These are phyloP conservation scores for Heliconius cydno DNA, from an alignment of 2,888 invertebrate genomes.

Conservation along the genomic window DNA sequence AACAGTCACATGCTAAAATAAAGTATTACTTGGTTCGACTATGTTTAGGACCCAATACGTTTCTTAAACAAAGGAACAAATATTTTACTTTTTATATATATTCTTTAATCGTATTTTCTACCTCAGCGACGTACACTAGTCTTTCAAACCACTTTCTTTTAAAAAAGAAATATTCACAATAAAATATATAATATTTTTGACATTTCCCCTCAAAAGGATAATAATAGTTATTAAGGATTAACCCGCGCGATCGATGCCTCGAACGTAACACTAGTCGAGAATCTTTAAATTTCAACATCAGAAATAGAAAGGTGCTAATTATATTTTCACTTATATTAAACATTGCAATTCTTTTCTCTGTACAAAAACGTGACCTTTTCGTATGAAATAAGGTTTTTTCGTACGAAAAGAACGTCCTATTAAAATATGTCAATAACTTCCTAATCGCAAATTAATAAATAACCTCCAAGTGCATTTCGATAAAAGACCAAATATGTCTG, in stretches of 20 bases:
- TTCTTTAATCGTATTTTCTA: no score
- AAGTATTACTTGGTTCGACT: background rate
- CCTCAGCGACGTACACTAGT: no score
- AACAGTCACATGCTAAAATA: background rate
- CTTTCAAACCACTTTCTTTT: no score
- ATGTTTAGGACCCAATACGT: background rate
- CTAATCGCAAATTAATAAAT: background rate
- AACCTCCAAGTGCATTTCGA: background rate
- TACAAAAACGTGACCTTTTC: background rate
- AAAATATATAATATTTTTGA: background rate
- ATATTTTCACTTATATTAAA: slow-evolving; percentile 28
- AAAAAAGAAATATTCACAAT: no score
- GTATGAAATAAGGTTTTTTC: background rate
- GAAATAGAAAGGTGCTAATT: slow-evolving; percentile 20
- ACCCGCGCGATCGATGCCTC: no score
- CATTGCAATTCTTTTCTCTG: slow-evolving; percentile 18
- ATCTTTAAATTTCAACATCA: background rate
- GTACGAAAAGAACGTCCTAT: background rate
- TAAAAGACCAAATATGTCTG: background rate
- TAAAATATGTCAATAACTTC: background rate
- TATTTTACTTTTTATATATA: no score
- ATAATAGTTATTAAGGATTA: no score
- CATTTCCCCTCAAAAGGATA: no score
- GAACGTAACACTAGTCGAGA: background rate
- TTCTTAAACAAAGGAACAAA: no score